phyloP scores from a whole-genome alignment of 2,797 vertebrate species.

The Clamator glandarius region DNA sequence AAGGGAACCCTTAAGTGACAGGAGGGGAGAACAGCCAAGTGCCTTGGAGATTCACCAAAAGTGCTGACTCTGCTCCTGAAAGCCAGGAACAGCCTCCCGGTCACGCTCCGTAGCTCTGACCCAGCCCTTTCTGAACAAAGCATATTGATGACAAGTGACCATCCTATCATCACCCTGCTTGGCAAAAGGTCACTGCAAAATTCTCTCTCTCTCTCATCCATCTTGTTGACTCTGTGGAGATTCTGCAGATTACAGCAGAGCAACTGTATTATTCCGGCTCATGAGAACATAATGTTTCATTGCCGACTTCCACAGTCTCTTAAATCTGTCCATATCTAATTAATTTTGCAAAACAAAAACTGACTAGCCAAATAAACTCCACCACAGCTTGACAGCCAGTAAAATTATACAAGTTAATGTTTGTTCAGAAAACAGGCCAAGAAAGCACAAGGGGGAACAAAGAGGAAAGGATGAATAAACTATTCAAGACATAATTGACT shows the following conservation, averaged over 20 bases:
- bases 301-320: constrained; percentile 52
- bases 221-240: not conserved
- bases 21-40: not conserved
- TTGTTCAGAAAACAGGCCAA: constrained; percentile 25
- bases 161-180: not conserved
- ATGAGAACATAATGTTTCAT: constrained; percentile 50
- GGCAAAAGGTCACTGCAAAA: not conserved
- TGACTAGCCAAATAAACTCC: constrained; percentile 52
- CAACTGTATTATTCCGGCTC: constrained; percentile 20
- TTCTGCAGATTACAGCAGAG: not conserved
- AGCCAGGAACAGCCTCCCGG: not conserved
- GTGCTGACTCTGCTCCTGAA: not conserved
- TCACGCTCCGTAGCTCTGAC: accelerated
- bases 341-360: constrained; percentile 67
- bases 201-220: not conserved
- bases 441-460: not conserved
- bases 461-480: not conserved
- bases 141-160: not conserved
- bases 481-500: not conserved
- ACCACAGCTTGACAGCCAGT: constrained; percentile 7
- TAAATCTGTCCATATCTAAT: constrained; percentile 60
- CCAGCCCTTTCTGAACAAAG: not conserved
- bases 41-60: not conserved
- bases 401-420: not conserved
- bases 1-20: not conserved